Evolutionary conservation across 2,797 vertebrate species (phyloP).

Genomic region (Meriones psammophilus): DNA sequence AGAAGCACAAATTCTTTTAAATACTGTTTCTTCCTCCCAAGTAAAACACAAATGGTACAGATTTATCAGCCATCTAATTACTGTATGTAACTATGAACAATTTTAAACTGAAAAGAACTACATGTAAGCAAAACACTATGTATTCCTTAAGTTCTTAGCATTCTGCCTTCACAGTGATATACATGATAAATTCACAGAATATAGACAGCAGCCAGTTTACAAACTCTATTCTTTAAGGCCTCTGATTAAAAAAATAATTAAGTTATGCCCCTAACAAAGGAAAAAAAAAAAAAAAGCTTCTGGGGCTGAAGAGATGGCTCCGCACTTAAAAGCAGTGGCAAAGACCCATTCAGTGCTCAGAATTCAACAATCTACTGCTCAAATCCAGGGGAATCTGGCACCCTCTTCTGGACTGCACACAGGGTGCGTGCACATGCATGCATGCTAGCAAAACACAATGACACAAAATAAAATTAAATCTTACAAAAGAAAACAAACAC

Average conservation of each 20-base stretch:
- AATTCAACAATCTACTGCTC: not conserved
- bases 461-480: not conserved
- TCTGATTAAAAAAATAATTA: constrained; percentile 56
- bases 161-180: not conserved
- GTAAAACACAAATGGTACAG: constrained; percentile 62
- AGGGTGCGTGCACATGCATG: not conserved
- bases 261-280: constrained; percentile 3
- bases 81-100: constrained; percentile 23
- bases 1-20: constrained; percentile 35
- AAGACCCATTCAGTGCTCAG: not conserved
- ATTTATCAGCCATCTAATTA: constrained; percentile 56
- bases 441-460: not conserved
- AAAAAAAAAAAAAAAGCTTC: constrained; percentile 14
- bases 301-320: not conserved
- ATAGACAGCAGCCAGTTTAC: not conserved
- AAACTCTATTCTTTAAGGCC: not conserved
- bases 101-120: not conserved
- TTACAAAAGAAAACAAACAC: not conserved
- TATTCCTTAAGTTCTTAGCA: constrained; percentile 28
- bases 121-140: constrained; percentile 26
- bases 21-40: constrained; percentile 1
- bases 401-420: not conserved
- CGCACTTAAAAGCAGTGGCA: not conserved
- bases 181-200: not conserved
- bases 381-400: not conserved